A percentile compares a stretch with the other conserved stretches of the same genome.
phyloP scores from a whole-genome alignment of 1,140 invertebrate genomes.

The Oscheius sp. region DNA sequence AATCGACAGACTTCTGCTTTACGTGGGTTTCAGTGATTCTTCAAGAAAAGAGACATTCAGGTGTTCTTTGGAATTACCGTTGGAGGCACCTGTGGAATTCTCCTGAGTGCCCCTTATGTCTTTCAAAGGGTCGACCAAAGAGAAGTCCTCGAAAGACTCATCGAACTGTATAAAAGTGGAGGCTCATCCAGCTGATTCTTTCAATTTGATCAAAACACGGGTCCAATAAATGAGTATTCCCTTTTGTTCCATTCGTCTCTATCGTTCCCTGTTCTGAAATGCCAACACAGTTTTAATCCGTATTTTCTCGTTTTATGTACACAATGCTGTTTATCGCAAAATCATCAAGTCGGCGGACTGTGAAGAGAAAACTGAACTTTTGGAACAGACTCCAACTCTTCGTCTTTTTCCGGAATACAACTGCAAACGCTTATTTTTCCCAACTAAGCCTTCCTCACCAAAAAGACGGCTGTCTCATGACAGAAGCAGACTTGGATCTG shows the following conservation, averaged over 20 bases:
- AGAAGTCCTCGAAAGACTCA: slow-evolving; percentile 52
- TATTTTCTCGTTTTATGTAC: too few relatives aligned
- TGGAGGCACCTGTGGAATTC: slow-evolving; percentile 79
- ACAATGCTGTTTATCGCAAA: too few relatives aligned
- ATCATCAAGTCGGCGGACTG: too few relatives aligned
- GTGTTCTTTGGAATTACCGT: slow-evolving; percentile 90
- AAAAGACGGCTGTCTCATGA: neutral
- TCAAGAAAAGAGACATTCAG: too few relatives aligned
- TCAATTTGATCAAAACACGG: neutral
- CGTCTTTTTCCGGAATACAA: neutral
- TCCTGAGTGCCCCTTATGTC: slow-evolving; percentile 98
- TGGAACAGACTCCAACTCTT: too few relatives aligned
- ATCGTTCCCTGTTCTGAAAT: too few relatives aligned
- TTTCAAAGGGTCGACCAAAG: slow-evolving; percentile 97
- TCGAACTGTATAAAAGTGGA: neutral
- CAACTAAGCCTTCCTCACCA: neutral
- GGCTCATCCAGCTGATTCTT: neutral
- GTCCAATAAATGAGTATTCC: neutral
- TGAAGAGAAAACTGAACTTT: too few relatives aligned
- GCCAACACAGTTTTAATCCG: too few relatives aligned
- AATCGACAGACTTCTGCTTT: slow-evolving; percentile 92
- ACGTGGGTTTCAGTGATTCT: slow-evolving; percentile 71
- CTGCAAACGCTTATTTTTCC: neutral
- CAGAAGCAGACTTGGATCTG: neutral
- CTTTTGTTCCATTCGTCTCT: neutral